Evolutionary conservation across 2,797 vertebrate genomes (phyloP), one percentile per base, ranked within the genome.

Genomic region (Botia kubotai): DNA sequence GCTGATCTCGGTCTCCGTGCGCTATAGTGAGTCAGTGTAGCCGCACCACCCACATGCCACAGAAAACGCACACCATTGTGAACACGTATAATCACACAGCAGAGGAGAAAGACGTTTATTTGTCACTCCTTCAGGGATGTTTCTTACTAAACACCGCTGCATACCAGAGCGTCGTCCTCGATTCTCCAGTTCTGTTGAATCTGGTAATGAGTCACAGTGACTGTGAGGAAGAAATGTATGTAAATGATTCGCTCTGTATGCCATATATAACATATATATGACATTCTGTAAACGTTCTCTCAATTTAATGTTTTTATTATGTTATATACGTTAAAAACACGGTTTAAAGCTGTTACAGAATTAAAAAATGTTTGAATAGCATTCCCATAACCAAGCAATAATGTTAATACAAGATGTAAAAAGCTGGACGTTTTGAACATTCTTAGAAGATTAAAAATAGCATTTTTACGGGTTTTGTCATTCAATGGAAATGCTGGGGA

Each of bases 11-110:
- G 21, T 33, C 69, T 72, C 16, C 33, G 75, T 67, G 17, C 39
- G 68, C 17, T 69, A 50, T 71, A 50, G 75, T 87, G 87, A 89
- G 88, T 90, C 88, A 87, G 78, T 67, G 58, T 57, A 63, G 83
- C 84, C 60, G 48, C 63, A 53, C 50, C 81, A 72, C 29, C 52
- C 87, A 79, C 72, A 84, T 39, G 33, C 67, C 74, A 57, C 57
- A 70, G 21, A 33, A 71, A 52, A 76, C 53, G 63, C 58, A 66
- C 29, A 60, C 66, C 66, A 52, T 57, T 60, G 39, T 16, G 1
- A 48, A 75, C 23, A 63, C 19, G 17, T 78, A 53, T 66, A 79
- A 33, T 75, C 70, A 48, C n/a, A 57, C 23, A 65, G 52, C 17
- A 50, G 33, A 60, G 16, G 69, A 66, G 55, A 62, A n/a, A 77